Percentiles rank a stretch among this genome's conserved stretches.
These are phyloP conservation scores for Parapsyche elsis DNA, from an alignment of 1,140 invertebrate species.

Conservation along the genomic window DNA sequence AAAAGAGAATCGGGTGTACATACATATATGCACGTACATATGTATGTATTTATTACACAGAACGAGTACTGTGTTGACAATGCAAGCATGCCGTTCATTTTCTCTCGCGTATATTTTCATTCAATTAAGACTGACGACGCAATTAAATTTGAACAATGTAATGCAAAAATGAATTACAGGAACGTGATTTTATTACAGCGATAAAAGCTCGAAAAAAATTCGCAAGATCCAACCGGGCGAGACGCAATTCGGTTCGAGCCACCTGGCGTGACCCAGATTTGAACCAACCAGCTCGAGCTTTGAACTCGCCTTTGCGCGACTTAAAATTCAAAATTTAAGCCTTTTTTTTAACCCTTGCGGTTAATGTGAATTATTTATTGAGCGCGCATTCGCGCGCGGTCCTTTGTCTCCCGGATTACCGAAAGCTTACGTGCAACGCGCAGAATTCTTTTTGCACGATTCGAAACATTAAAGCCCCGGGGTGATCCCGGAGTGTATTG, in stretches of 20 bases:
- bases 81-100: neutral
- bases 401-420: neutral
- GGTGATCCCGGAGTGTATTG: no score
- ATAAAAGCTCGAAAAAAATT: neutral
- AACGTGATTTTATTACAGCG: neutral
- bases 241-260: conserved; percentile 2
- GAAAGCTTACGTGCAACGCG: neutral
- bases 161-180: neutral
- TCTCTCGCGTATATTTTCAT: neutral
- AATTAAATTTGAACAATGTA: neutral
- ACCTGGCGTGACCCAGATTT: conserved; percentile 37
- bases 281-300: neutral
- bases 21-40: neutral
- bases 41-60: neutral
- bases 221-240: neutral
- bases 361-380: conserved; percentile 18
- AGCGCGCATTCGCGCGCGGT: neutral
- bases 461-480: no score
- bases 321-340: conserved; percentile 20
- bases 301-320: conserved; percentile 17
- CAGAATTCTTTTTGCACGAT: no score
- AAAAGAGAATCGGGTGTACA: no score
- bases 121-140: neutral
- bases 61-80: no score
- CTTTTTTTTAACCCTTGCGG: conserved; percentile 21